phyloP scores from a whole-genome alignment of 64 coral and sea anemone species.

The Pachyseris speciosa region DNA sequence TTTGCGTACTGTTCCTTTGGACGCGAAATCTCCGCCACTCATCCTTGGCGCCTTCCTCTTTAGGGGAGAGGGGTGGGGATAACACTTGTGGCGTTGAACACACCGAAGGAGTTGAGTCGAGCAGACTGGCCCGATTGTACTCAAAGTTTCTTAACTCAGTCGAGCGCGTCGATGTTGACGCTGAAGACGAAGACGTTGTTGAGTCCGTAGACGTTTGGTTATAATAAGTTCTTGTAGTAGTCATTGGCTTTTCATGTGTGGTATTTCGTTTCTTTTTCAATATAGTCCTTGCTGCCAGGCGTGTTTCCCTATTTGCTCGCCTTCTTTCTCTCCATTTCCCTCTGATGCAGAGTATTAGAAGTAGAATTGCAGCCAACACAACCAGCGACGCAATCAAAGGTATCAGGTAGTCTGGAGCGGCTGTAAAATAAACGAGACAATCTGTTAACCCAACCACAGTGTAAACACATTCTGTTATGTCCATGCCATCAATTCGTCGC shows the following conservation, averaged over 20 bases:
- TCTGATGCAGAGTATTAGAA: constrained; percentile 89
- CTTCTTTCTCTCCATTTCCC: constrained; percentile 86
- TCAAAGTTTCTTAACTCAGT: constrained; percentile 95
- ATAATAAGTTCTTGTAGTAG: constrained; percentile 74
- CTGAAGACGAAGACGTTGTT: constrained; percentile 56
- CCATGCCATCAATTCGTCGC: neutral
- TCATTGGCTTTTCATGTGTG: constrained; percentile 66
- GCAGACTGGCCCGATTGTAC: constrained; percentile 89
- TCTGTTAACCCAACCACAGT: neutral
- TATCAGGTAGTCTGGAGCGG: constrained; percentile 82
- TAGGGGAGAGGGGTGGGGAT: constrained; percentile 88
- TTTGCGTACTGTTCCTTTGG: constrained; percentile 91
- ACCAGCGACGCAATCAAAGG: constrained; percentile 91
- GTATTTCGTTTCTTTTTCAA: constrained; percentile 78
- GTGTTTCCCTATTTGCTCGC: constrained; percentile 55
- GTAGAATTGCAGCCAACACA: constrained; percentile 86
- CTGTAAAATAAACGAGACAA: constrained; percentile 8
- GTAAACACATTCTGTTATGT: neutral
- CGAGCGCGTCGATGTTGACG: constrained; percentile 78
- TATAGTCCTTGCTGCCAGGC: constrained; percentile 42
- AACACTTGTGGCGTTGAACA: constrained; percentile 87
- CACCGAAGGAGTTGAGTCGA: constrained; percentile 72
- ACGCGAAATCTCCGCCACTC: constrained; percentile 96
- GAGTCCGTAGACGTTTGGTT: constrained; percentile 92
- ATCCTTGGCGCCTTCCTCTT: constrained; percentile 90